Conservation (phyloP, 1,140 invertebrate genomes). For the Alviniconcha marisindica region DNA sequence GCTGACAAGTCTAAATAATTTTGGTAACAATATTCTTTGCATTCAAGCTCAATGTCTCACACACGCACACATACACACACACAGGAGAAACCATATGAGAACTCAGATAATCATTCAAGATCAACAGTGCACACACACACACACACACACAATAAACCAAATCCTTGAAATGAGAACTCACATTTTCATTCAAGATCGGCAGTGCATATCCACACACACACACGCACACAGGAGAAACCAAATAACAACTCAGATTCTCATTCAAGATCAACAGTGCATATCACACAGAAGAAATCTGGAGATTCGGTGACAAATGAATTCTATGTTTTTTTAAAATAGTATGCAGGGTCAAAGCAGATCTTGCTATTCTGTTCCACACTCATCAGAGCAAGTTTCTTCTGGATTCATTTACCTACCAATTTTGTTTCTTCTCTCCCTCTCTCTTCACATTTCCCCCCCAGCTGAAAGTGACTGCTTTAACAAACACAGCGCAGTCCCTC, state of each 20-base stretch:
- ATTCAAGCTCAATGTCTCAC: no score
- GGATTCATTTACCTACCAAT: no score
- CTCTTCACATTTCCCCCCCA: no score
- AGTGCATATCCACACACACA: background rate
- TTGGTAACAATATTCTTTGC: no score
- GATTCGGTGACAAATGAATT: background rate
- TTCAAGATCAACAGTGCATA: background rate
- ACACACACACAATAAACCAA: background rate
- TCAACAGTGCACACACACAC: background rate
- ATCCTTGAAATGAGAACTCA: background rate
- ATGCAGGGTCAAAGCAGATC: background rate
- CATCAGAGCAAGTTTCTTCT: no score
- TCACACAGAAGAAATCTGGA: background rate
- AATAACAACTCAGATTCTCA: no score
- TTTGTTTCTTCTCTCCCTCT: no score
- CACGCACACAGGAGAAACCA: no score
- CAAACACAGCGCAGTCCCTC: no score
- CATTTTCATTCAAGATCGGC: background rate
- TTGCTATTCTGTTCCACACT: background rate
- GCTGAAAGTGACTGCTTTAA: no score
- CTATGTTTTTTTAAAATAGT: background rate
- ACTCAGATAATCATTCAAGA: background rate
- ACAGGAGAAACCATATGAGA: background rate
- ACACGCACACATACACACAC: slow-evolving; percentile 2
- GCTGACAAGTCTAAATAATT: background rate